Evolutionary conservation across 2,797 vertebrate species (phyloP), one percentile per base, ranked within the genome.

Genomic region (Chromis chromis): DNA sequence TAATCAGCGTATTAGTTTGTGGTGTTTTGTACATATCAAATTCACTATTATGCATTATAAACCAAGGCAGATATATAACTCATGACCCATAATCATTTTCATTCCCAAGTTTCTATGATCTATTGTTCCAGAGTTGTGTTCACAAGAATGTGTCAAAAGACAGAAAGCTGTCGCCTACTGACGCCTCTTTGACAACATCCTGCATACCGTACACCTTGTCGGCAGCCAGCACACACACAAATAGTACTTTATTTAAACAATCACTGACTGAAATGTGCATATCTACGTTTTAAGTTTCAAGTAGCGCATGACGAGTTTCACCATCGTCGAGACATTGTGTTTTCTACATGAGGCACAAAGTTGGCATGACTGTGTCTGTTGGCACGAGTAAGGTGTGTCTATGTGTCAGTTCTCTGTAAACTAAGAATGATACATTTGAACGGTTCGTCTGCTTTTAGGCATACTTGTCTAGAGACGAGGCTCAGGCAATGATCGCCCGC

Each of bases 381-480:
- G 53, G 46, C n/a, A 9, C 0, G 6, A 28, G 28, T n/a, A 54
- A 53, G 17, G 21, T 10, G 14, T 10, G 21, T 17, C 13, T 52
- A 14, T 49, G 33, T 0, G 31, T 22, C 1, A 1, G 2, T 4
- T 62, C 13, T 65, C 16, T 44, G 13, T 59, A 19, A 60, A 50
- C 17, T n/a, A 5, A 54, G 2, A n/a, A 25, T 8, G 0, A 28
- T 61, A 16, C 67, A 24, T 2, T 1, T 3, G n/a, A 65, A 0
- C 2, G 1, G 1, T 56, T 39, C 14, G 22, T 12, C 2, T 27
- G n/a, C 31, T 63, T 65, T 1, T 16, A 97, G 96, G 96, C 96
- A 0, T 98, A 96, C 75, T 76, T 87, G 3, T 93, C 96, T 0
- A 90, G 96, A 67, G 95, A 97, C 1, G 90, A 94, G 12, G 95